Percentiles rank a stretch among this genome's conserved stretches.
phyloP scores from a whole-genome alignment of 2,888 invertebrate species.

The Drosophila acutilabella region DNA sequence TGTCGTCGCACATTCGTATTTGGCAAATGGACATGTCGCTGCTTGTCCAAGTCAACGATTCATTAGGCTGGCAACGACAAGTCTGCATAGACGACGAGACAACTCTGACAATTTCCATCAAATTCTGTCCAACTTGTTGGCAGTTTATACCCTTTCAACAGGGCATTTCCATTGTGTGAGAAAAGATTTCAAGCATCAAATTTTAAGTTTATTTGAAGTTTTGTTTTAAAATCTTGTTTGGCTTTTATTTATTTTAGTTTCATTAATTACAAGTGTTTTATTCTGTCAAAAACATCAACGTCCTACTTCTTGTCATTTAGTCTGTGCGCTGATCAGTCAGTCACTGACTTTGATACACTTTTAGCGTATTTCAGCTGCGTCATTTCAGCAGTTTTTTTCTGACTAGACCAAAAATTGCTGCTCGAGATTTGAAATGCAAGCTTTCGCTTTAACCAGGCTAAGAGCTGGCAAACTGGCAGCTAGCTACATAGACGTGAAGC shows the following conservation, averaged over 20 bases:
- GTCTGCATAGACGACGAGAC: conserved; percentile 50
- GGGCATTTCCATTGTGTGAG: too few relatives aligned
- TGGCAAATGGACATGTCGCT: conserved; percentile 65
- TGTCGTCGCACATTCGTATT: conserved; percentile 75
- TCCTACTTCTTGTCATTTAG: too few relatives aligned
- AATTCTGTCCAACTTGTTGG: conserved; percentile 51
- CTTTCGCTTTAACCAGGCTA: conserved; percentile 62
- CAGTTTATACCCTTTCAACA: background rate
- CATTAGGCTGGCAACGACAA: conserved; percentile 66
- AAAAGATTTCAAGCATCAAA: too few relatives aligned
- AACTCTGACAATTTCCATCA: conserved; percentile 79
- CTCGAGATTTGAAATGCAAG: conserved; percentile 61
- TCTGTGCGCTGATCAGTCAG: too few relatives aligned
- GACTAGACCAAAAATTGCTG: conserved; percentile 60
- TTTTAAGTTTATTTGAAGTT: too few relatives aligned
- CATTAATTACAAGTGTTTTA: too few relatives aligned
- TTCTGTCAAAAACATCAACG: too few relatives aligned
- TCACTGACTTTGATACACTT: too few relatives aligned
- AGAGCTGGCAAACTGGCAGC: conserved; percentile 8
- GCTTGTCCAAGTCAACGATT: conserved; percentile 68
- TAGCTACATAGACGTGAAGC: background rate
- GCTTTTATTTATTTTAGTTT: too few relatives aligned
- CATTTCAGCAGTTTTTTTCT: conserved; percentile 43
- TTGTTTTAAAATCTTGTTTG: too few relatives aligned
- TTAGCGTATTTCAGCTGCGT: conserved; percentile 27